phyloP scores from a whole-genome alignment of 2,888 invertebrate species.

The Sipha maydis region DNA sequence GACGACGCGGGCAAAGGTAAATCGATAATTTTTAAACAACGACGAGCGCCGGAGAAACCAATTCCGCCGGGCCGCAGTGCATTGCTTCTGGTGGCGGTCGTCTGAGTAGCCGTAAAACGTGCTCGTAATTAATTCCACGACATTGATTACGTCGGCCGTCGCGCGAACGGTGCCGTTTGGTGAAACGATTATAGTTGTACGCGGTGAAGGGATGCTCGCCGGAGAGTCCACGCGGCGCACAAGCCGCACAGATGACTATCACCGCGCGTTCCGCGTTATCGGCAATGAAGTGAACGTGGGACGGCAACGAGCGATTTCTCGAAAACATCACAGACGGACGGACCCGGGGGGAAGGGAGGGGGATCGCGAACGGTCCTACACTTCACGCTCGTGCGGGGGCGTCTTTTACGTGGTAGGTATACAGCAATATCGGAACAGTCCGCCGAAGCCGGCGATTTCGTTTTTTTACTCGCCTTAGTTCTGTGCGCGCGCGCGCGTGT shows the following conservation, averaged over 20 bases:
- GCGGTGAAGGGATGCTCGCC: background rate
- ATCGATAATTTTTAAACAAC: slow-evolving; percentile 43
- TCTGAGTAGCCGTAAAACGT: slow-evolving; percentile 50
- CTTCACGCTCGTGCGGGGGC: background rate
- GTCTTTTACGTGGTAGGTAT: too few species aligned
- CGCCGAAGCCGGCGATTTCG: too few species aligned
- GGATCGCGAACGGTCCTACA: background rate
- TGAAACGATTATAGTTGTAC: background rate
- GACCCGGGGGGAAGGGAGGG: background rate
- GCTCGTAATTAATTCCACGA: slow-evolving; percentile 32
- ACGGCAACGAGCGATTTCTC: background rate
- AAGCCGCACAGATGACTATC: background rate
- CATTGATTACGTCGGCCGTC: background rate
- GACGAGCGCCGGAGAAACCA: background rate
- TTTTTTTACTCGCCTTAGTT: too few species aligned
- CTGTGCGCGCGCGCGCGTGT: too few species aligned
- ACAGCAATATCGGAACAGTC: too few species aligned
- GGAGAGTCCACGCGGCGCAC: background rate
- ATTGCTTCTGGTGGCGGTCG: slow-evolving; percentile 2
- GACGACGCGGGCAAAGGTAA: background rate
- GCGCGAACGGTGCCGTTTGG: background rate
- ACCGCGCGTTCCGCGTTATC: too few species aligned
- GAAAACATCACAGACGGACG: background rate
- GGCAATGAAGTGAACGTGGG: too few species aligned
- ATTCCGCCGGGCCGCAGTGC: slow-evolving; percentile 9